These are phyloP conservation scores for Apamea epomidion DNA, from an alignment of 2,888 invertebrate species.

Conservation along the genomic window DNA sequence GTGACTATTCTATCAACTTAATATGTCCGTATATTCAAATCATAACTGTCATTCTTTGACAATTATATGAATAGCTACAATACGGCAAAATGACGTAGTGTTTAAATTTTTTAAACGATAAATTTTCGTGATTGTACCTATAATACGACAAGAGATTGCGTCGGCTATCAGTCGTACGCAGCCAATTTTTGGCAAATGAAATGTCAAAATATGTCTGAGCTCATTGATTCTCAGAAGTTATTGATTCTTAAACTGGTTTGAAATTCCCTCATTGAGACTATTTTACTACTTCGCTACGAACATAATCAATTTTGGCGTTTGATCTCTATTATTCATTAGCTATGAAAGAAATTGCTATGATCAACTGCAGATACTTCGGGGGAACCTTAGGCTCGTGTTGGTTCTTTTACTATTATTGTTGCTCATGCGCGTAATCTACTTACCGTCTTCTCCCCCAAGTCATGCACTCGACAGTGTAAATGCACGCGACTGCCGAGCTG, in stretches of 20 bases:
- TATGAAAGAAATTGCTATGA: background rate
- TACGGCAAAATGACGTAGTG: background rate
- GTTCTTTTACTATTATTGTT: background rate
- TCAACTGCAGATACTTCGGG: background rate
- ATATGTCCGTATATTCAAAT: background rate
- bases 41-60: background rate
- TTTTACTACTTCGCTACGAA: background rate
- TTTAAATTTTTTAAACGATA: background rate
- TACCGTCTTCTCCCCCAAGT: slow-evolving; percentile 93
- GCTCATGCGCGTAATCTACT: slow-evolving; percentile 68
- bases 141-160: background rate
- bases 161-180: background rate
- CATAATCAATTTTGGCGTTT: background rate
- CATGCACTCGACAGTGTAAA: slow-evolving; percentile 92
- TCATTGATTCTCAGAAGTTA: no score
- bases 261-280: background rate
- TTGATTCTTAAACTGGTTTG: background rate
- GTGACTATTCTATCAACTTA: background rate
- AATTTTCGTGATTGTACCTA: background rate
- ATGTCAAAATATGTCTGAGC: background rate
- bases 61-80: background rate
- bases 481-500: slow-evolving; percentile 92
- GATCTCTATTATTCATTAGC: background rate
- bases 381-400: background rate
- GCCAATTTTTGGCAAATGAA: background rate